Conservation (phyloP, 2,888 invertebrate genomes). For the Amblyteles armatorius region DNA sequence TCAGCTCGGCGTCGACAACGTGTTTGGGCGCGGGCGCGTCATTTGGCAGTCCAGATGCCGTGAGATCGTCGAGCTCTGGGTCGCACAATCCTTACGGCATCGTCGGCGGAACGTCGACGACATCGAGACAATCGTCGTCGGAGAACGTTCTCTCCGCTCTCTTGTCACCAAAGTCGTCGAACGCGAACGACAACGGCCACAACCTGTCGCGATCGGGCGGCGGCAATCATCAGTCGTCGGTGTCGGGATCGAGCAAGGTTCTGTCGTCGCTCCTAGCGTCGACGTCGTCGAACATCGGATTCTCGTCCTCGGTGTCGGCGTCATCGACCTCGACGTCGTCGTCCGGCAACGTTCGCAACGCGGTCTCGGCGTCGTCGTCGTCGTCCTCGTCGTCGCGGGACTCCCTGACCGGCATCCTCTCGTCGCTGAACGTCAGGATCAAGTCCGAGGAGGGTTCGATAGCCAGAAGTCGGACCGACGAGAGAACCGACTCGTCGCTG, state of each 20-base stretch:
- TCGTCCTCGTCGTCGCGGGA: slow-evolving; percentile 73
- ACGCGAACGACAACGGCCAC: slow-evolving; percentile 62
- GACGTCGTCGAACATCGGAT: slow-evolving; percentile 63
- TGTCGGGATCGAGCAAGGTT: slow-evolving; percentile 68
- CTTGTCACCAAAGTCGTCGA: slow-evolving; percentile 72
- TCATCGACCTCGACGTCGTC: slow-evolving; percentile 66
- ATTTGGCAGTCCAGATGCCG: slow-evolving; percentile 76
- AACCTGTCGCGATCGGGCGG: slow-evolving; percentile 54
- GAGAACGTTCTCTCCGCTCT: slow-evolving; percentile 74
- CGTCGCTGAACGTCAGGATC: slow-evolving; percentile 76
- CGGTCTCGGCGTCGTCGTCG: slow-evolving; percentile 63
- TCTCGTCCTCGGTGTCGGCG: slow-evolving; percentile 61
- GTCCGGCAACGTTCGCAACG: slow-evolving; percentile 64
- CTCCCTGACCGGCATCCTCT: slow-evolving; percentile 78
- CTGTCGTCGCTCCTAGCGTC: slow-evolving; percentile 74
- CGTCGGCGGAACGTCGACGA: slow-evolving; percentile 57
- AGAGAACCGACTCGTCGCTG: slow-evolving; percentile 58
- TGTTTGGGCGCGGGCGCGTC: slow-evolving; percentile 71
- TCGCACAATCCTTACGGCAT: slow-evolving; percentile 68
- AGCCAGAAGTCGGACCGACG: slow-evolving; percentile 64
- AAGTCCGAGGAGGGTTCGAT: slow-evolving; percentile 76
- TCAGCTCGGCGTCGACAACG: slow-evolving; percentile 70
- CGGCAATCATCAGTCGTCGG: slow-evolving; percentile 53
- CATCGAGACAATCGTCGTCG: slow-evolving; percentile 54
- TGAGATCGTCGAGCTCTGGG: slow-evolving; percentile 63